Evolutionary conservation across 2,113 vertebrate genomes (phyloP).

Genomic region (Melanotaenia duboulayi): DNA sequence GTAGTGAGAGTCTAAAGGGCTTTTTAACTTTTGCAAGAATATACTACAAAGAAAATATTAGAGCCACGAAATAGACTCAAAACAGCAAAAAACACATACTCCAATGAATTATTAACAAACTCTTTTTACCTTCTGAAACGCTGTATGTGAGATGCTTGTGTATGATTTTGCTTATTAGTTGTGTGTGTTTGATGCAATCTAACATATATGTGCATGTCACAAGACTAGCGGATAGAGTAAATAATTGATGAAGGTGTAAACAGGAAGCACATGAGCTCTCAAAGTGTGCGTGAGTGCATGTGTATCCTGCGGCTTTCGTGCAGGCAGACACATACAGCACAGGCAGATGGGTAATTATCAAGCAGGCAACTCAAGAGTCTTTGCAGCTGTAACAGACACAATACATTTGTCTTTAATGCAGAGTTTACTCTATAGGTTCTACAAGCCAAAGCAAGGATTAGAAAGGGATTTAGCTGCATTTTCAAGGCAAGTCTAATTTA

Average conservation of each 20-base stretch:
- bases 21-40: conserved; percentile 3
- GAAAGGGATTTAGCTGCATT: conserved; percentile 5
- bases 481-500: conserved; percentile 10
- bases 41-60: conserved; percentile 24
- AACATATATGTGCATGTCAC: conserved; percentile 62
- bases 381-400: conserved; percentile 51
- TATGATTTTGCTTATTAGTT: conserved; percentile 14
- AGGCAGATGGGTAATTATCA: conserved; percentile 79
- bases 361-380: conserved; percentile 46
- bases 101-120: conserved; percentile 66
- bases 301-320: conserved; percentile 68
- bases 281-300: conserved; percentile 7
- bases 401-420: conserved; percentile 42
- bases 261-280: conserved; percentile 68
- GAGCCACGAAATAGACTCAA: conserved; percentile 34
- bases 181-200: conserved; percentile 28
- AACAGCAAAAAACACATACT: conserved; percentile 14
- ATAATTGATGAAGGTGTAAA: conserved; percentile 81
- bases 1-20: conserved; percentile 10
- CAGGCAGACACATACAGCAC: conserved; percentile 46
- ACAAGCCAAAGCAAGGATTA: conserved; percentile 27
- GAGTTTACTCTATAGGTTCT: conserved; percentile 25
- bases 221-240: conserved; percentile 71
- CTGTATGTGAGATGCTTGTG: conserved; percentile 21
- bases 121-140: conserved; percentile 56